Base-by-base conservation (phyloP, 2,113 vertebrate genomes). In the Urocolius indicus region DNA sequence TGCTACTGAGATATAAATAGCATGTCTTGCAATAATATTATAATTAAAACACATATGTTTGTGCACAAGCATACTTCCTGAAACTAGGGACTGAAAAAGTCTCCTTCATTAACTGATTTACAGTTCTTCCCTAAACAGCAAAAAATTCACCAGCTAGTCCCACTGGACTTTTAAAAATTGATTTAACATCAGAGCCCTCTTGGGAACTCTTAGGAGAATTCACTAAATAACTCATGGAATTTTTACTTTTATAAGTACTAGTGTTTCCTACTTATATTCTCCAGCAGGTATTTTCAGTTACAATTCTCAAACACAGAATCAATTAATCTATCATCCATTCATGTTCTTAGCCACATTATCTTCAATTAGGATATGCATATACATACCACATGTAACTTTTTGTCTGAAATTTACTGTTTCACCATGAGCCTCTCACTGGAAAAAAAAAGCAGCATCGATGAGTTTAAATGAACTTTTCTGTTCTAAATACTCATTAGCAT, bases 101-200 rank as follows among this genome's bases (percentile, higher is more conserved):
- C 51, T 29, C 41, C 38, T 88, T 94, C 80, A 74, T 93, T 83
- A 93, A 85, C 21, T 57, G 63, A 83, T 80, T 93, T 83, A 84
- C 80, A 91, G 46, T 71, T 88, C 51, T 74, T 80, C 73, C 38
- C 38, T 63, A 10, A 9, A 41, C 13, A 80, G 29, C 48, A 80
- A 77, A 94, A 94, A 69, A 46, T 23, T 54, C 63, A 75, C 30
- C 45, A 61, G 32, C 74, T 79, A 58, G 57, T 95, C 92, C 79
- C 79, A 36, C 15, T 29, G 72, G 90, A 79, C 58, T 92, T 90
- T 58, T 90, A 36, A 68, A 77, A 87, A 87, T 48, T 83, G 55
- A 97, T 85, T 95, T 95, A 94, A 83, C 22, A 59, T 48, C 13
- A 77, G 15, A 90, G 27, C 3, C 30, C 65, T 90, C 87, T 57